Base-by-base conservation (phyloP, 2,888 invertebrate species). In the Cataglyphis rosenhaueri region DNA sequence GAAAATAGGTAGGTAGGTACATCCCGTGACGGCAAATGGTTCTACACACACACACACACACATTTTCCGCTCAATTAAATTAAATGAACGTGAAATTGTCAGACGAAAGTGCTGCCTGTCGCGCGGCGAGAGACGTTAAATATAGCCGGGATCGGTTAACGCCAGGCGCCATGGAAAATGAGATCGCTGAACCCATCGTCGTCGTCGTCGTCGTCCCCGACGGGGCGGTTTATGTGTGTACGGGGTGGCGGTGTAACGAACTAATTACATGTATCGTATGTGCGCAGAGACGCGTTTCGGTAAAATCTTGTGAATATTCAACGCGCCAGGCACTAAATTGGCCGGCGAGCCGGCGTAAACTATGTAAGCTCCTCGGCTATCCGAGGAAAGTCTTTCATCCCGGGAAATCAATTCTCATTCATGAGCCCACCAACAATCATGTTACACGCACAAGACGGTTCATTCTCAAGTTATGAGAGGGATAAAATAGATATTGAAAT, bases 231-330 rank as follows among this genome's bases (percentile, higher is more conserved):
- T 81, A 81, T 57, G 44, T 57, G 44, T 57, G 44, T 44, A 66
- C 57, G 52, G 61, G 55, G 29, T 70, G 81, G 44, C 32, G 44
- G 52, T 57, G 66, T 85, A 81, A 83, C 52, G 57, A 76, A 81
- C 85, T 84, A 85, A 85, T 85, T 85, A 85, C 81, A 71, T 71
- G 70, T 76, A 81, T 85, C 85, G 59, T 38, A 15, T 52, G 55
- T 21, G 61, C 21, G 12, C 52, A 41, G 41, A 21, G 64, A 70
- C 62, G 41, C 41, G 52, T 75, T 83, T 70, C 62, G 83, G 52
- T 35, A 44, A 44, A 21, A 21, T 52, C 79, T 79, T 64, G 68
- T 83, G 85, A 85, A 85, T 85, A 85, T 85, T 85, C 81, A 85
- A 75, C 81, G 79, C 62, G 73, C n/a, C 41, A 68, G 70, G 44